Conservation (phyloP, 2,797 vertebrate species). For the Leucoraja ocellata region DNA sequence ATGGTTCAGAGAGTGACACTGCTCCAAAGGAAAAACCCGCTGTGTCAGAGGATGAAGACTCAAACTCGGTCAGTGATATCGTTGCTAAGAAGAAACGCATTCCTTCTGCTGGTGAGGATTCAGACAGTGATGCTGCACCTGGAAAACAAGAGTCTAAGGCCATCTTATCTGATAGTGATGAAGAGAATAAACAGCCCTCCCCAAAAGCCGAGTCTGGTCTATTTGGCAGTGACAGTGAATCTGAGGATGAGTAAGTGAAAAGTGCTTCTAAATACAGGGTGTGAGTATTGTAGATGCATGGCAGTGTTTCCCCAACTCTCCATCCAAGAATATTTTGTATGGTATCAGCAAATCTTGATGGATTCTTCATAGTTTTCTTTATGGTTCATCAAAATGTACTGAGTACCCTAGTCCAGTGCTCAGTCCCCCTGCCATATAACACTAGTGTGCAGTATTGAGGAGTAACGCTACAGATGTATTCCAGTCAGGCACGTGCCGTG, state of each 20-base stretch:
- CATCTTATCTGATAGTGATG: conserved; percentile 76
- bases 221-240: conserved; percentile 93
- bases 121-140: conserved; percentile 67
- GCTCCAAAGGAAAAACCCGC: neutral
- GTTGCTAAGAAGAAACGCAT: neutral
- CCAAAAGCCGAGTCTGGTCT: conserved; percentile 81
- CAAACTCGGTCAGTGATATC: conserved; percentile 5
- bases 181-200: conserved; percentile 52
- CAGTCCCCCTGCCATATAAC: neutral
- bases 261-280: neutral
- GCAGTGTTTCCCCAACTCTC: neutral
- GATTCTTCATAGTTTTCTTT: no score
- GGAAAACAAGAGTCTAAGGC: conserved; percentile 67
- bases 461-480: neutral
- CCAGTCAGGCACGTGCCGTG: no score
- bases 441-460: neutral
- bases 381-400: neutral
- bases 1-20: conserved; percentile 28
- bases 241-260: conserved; percentile 87
- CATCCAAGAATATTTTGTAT: neutral
- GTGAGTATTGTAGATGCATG: neutral
- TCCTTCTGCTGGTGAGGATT: conserved; percentile 62
- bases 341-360: neutral
- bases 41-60: conserved; percentile 12
- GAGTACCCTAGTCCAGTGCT: neutral